Evolutionary conservation across 1,140 invertebrate species (phyloP).

Genomic region (Ruditapes philippinarum): DNA sequence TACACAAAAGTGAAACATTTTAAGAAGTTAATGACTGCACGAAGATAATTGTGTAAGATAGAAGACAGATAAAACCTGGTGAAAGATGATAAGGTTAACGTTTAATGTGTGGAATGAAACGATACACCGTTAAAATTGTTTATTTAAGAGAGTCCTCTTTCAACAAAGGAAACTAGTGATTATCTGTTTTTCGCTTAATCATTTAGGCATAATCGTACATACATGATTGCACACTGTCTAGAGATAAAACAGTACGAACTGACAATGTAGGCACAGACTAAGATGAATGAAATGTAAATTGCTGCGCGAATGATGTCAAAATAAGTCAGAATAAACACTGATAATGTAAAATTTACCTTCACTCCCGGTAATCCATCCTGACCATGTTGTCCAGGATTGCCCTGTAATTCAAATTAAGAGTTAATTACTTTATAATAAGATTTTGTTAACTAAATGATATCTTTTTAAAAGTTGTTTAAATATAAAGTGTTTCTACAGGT

Average conservation of each 20-base stretch:
- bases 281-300: too few species aligned
- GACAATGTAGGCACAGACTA: too few species aligned
- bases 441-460: too few species aligned
- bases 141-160: slow-evolving; percentile 13
- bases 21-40: background rate
- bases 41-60: background rate
- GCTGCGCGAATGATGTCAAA: too few species aligned
- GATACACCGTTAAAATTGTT: background rate
- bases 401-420: slow-evolving; percentile 43
- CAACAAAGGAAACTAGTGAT: background rate
- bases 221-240: background rate
- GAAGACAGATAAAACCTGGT: background rate
- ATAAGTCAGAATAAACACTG: background rate
- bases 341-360: slow-evolving; percentile 8
- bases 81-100: background rate
- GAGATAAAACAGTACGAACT: too few species aligned
- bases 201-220: background rate
- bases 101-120: slow-evolving; percentile 1
- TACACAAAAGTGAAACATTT: slow-evolving; percentile 17
- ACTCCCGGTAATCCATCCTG: slow-evolving; percentile 33
- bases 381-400: slow-evolving; percentile 26
- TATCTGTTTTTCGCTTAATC: slow-evolving; percentile 2
- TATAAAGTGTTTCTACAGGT: too few species aligned
- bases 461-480: too few species aligned
- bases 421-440: too few species aligned